A percentile compares a stretch with the other conserved stretches of the same genome.
These are phyloP conservation scores for Accipiter cooperii DNA, from an alignment of 2,113 vertebrate genomes.

Conservation along the genomic window DNA sequence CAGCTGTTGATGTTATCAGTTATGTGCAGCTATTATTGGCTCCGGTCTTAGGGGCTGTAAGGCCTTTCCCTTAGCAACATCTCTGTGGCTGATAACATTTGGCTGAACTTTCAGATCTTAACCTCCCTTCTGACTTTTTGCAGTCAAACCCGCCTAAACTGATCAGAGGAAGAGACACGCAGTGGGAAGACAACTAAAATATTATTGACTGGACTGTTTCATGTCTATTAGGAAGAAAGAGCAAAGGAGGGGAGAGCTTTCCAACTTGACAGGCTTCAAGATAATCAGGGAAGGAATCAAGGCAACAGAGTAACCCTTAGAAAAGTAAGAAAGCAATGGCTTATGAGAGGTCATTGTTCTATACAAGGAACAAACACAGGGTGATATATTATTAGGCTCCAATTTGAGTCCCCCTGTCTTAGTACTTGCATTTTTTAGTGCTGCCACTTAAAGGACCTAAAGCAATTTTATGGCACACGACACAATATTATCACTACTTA, in stretches of 20 bases:
- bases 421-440: not conserved
- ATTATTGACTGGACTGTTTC: slow-evolving; percentile 89
- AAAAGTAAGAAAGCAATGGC: slow-evolving; percentile 61
- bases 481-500: not conserved
- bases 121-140: slow-evolving; percentile 88
- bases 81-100: slow-evolving; percentile 95
- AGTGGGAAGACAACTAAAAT: slow-evolving; percentile 85
- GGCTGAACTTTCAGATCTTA: slow-evolving; percentile 98
- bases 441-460: not conserved
- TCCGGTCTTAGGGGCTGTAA: slow-evolving; percentile 76
- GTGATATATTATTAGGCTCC: not conserved
- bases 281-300: slow-evolving; percentile 84
- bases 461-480: not conserved
- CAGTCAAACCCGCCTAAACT: slow-evolving; percentile 80
- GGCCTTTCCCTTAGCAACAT: slow-evolving; percentile 83
- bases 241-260: slow-evolving; percentile 70
- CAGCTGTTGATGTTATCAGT: slow-evolving; percentile 92
- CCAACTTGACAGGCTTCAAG: slow-evolving; percentile 84
- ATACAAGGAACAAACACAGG: slow-evolving; percentile 59
- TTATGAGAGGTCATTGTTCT: slow-evolving; percentile 70
- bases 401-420: not conserved
- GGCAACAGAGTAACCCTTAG: slow-evolving; percentile 72
- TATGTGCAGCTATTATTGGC: slow-evolving; percentile 83
- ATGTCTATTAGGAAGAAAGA: slow-evolving; percentile 87
- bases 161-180: slow-evolving; percentile 80